A percentile compares a stretch with the other conserved stretches of the same genome.
These are phyloP conservation scores for Tromatobia lineatoria DNA, from an alignment of 2,888 invertebrate species.

Conservation along the genomic window DNA sequence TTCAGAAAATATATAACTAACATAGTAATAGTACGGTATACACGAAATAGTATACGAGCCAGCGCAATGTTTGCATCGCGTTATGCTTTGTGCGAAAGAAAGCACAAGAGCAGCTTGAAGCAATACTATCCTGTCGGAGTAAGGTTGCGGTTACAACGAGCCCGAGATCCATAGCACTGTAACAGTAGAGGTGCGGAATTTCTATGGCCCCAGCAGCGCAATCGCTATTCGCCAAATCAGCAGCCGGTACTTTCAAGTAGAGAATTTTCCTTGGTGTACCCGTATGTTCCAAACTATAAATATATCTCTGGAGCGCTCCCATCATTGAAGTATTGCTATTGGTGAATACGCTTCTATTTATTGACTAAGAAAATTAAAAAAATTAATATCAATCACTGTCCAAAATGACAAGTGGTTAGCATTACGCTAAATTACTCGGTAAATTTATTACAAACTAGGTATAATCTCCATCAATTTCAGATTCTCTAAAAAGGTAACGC, in stretches of 20 bases:
- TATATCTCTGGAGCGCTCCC: background rate
- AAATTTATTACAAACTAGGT: too few species aligned
- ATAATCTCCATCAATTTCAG: too few species aligned
- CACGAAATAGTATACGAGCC: conserved; percentile 6
- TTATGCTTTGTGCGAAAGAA: conserved; percentile 39
- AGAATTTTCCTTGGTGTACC: conserved; percentile 40
- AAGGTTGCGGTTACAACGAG: conserved; percentile 42
- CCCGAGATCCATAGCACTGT: conserved; percentile 22
- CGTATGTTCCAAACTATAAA: background rate
- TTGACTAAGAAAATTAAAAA: background rate
- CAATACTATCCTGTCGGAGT: conserved; percentile 36
- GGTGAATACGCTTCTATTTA: too few species aligned
- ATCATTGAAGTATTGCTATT: background rate
- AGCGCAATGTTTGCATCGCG: conserved; percentile 36
- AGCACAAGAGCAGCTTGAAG: conserved; percentile 36
- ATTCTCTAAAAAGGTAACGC: too few species aligned
- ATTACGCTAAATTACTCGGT: background rate
- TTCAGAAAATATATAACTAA: conserved; percentile 30
- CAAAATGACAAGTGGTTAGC: background rate
- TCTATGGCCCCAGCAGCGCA: conserved; percentile 32
- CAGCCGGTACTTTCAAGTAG: conserved; percentile 46
- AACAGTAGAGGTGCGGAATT: conserved; percentile 7
- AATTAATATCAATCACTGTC: background rate
- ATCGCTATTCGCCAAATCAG: conserved; percentile 59
- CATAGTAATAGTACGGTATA: conserved; percentile 14